These are phyloP conservation scores for Stratiolaelaps scimitus DNA, from an alignment of 1,140 invertebrate species.

Conservation along the genomic window DNA sequence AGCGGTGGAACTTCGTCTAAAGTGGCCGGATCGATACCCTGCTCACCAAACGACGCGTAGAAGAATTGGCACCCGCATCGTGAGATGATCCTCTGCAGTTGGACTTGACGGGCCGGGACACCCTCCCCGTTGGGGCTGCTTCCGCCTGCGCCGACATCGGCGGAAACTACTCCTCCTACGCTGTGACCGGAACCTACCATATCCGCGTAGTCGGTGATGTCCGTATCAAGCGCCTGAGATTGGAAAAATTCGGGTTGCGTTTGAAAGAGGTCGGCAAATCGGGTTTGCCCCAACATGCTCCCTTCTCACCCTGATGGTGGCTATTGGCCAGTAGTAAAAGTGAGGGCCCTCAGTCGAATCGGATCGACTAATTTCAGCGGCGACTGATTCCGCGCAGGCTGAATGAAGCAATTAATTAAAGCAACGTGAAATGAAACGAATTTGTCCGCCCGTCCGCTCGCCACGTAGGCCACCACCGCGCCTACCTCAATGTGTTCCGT, in stretches of 20 bases:
- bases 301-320: too few relatives aligned
- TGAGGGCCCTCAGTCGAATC: too few relatives aligned
- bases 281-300: too few relatives aligned
- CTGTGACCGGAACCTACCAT: slow-evolving; percentile 85
- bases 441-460: too few relatives aligned
- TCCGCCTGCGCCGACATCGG: slow-evolving; percentile 71
- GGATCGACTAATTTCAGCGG: too few relatives aligned
- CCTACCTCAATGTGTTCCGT: slow-evolving; percentile 82
- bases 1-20: slow-evolving; percentile 51
- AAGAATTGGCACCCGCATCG: slow-evolving; percentile 95
- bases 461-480: too few relatives aligned
- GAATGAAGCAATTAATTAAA: too few relatives aligned
- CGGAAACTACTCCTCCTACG: slow-evolving; percentile 85
- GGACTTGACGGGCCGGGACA: slow-evolving; percentile 37
- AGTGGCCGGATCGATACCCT: slow-evolving; percentile 54
- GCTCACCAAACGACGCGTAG: slow-evolving; percentile 83
- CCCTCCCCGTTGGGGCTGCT: slow-evolving; percentile 31
- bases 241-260: slow-evolving; percentile 40
- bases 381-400: too few relatives aligned
- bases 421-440: too few relatives aligned
- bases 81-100: slow-evolving; percentile 89
- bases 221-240: slow-evolving; percentile 54
- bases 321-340: too few relatives aligned
- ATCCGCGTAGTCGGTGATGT: slow-evolving; percentile 58
- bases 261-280: too few relatives aligned